phyloP scores from a whole-genome alignment of 2,797 vertebrate genomes.

The Cichlasoma orientale region DNA sequence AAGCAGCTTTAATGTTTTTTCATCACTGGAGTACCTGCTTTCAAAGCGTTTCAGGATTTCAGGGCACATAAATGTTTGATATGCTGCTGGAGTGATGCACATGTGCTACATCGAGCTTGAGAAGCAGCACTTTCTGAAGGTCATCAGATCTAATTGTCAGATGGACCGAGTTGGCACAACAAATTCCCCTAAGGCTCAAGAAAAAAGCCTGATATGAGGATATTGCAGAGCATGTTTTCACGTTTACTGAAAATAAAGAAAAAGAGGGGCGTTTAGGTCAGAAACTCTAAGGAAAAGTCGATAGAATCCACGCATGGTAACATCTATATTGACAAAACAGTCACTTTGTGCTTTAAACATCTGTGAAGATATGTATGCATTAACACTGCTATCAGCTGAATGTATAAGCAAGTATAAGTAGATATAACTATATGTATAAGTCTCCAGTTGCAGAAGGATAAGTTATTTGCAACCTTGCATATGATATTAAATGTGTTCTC shows the following conservation, averaged over 20 bases:
- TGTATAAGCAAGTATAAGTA: neutral
- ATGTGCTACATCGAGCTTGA: slow-evolving; percentile 39
- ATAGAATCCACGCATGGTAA: neutral
- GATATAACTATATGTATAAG: no score
- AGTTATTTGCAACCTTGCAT: slow-evolving; percentile 48
- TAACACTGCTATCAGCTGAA: neutral
- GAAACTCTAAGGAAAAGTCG: neutral
- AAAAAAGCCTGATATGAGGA: slow-evolving; percentile 25
- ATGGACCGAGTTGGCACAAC: slow-evolving; percentile 42
- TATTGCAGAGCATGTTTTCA: slow-evolving; percentile 43
- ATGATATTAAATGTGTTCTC: slow-evolving; percentile 51
- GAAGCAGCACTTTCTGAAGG: slow-evolving; percentile 62
- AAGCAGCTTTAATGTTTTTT: slow-evolving; percentile 37
- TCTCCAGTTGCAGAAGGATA: slow-evolving; percentile 21
- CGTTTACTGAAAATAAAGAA: slow-evolving; percentile 59
- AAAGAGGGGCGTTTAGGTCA: slow-evolving; percentile 20
- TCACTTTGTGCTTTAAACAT: neutral
- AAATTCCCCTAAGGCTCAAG: slow-evolving; percentile 50
- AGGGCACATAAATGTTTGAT: slow-evolving; percentile 69
- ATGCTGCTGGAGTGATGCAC: slow-evolving; percentile 48
- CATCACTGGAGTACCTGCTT: slow-evolving; percentile 46
- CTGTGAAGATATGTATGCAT: neutral
- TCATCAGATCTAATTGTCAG: slow-evolving; percentile 72
- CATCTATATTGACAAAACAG: neutral
- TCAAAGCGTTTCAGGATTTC: slow-evolving; percentile 55